Percentiles rank a stretch among this genome's conserved stretches.
These are phyloP conservation scores for Leiothrix lutea DNA, from an alignment of 2,113 vertebrate genomes.

Conservation along the genomic window DNA sequence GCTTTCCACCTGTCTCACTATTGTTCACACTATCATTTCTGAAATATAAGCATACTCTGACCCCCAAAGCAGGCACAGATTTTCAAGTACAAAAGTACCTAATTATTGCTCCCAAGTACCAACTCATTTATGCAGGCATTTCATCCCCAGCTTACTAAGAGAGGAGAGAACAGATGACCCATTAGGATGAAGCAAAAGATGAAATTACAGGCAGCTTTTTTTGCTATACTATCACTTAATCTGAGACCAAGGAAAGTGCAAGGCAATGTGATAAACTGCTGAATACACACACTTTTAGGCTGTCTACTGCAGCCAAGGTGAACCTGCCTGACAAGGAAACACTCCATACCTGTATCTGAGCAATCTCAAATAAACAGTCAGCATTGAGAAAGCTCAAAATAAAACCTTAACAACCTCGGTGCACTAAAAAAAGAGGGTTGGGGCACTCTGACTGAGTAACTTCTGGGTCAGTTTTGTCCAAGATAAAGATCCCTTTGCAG, in stretches of 20 bases:
- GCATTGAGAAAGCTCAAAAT: background rate
- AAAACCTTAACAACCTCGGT: background rate
- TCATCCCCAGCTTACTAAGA: background rate
- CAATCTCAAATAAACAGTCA: background rate
- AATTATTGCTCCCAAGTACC: background rate
- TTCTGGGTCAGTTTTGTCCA: background rate
- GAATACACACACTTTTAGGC: background rate
- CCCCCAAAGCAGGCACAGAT: background rate
- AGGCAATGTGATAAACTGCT: background rate
- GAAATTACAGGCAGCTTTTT: background rate
- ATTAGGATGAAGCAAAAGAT: background rate
- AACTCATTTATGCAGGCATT: background rate
- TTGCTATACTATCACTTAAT: background rate
- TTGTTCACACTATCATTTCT: background rate
- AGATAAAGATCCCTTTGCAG: background rate
- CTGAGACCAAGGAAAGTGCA: background rate
- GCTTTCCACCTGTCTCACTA: background rate
- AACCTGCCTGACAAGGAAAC: background rate
- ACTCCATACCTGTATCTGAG: background rate
- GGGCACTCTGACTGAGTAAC: fast-evolving
- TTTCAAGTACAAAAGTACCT: background rate
- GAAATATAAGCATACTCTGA: background rate
- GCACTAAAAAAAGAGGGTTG: background rate
- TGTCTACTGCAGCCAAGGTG: background rate
- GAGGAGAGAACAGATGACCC: background rate